Evolutionary conservation across 2,797 vertebrate genomes (phyloP).

Genomic region (Syngnathus rostellatus): DNA sequence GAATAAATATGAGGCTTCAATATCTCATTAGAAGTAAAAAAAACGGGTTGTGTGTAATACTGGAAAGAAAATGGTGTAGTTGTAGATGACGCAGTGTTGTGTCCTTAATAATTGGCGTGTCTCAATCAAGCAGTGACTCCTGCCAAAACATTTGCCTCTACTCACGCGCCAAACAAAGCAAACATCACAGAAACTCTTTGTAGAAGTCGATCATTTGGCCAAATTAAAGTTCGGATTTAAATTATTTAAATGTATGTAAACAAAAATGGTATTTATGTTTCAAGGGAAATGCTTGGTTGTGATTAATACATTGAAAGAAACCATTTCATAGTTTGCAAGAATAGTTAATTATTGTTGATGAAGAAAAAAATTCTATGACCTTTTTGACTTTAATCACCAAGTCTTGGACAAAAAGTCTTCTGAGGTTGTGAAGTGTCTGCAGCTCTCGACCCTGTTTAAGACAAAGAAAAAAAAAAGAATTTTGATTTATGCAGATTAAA

Average conservation of each 20-base stretch:
- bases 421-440: slow-evolving; percentile 90
- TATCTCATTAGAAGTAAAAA: slow-evolving; percentile 8
- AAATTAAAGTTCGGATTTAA: too few species aligned
- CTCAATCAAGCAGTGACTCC: too few species aligned
- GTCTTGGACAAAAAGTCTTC: slow-evolving; percentile 94
- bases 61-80: not conserved
- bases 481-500: not conserved
- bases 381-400: slow-evolving; percentile 86
- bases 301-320: not conserved
- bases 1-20: slow-evolving; percentile 3
- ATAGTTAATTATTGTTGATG: not conserved
- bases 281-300: too few species aligned
- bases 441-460: slow-evolving; percentile 87
- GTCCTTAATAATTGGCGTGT: too few species aligned
- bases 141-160: too few species aligned
- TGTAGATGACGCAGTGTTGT: too few species aligned
- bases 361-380: slow-evolving; percentile 54
- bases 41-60: rapidly evolving
- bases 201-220: too few species aligned
- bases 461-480: not conserved
- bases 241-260: too few species aligned
- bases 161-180: too few species aligned
- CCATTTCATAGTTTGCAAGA: not conserved
- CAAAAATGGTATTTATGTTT: too few species aligned
- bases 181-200: too few species aligned